Evolutionary conservation across 2,888 invertebrate species (phyloP), one percentile per base, ranked within the genome.

Genomic region (Melipona beecheii): DNA sequence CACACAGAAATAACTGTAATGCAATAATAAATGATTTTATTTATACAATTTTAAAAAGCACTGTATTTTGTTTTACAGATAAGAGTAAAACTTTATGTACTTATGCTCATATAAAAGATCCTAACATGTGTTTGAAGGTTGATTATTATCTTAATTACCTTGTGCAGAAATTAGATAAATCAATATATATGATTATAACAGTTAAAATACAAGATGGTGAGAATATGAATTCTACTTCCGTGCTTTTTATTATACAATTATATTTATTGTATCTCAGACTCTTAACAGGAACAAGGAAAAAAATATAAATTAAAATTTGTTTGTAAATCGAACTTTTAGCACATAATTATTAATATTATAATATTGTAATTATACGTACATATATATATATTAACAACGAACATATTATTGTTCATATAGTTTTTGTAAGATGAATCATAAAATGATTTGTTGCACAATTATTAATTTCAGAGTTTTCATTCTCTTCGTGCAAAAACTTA

Each of bases 41-140:
- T 89, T 89, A 89, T 89, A 76, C 70, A 60, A 82, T 80, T 52
- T 85, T 66, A 62, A 81, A 78, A 64, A 66, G 66, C 69, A 80
- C 68, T 87, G 83, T 89, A 89, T 83, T 79, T 87, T 74, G 68
- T 89, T 81, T 87, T 80, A 85, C 72, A 68, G 83, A 89, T 87
- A 84, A 89, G n/a, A 86, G 72, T 52, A 78, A n/a, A n/a, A n/a
- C n/a, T n/a, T 69, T 31, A 79, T n/a, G n/a, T n/a, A n/a, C n/a
- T n/a, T 84, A 60, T 85, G 85, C 66, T 73, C 58, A 74, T 72
- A 73, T 60, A n/a, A 17, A 78, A 72, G 36, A 43, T 62, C n/a
- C 9, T 4, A 52, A 36, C 4, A 15, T n/a, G n/a, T 31, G 24
- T 11, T 62, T 66, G 4, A 21, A 19, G 52, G 50, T 65, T 24